A percentile compares a stretch with the other conserved stretches of the same genome.
Evolutionary conservation across 64 coral and sea anemone genomes (phyloP).

Genomic region (Pocillopora verrucosa): DNA sequence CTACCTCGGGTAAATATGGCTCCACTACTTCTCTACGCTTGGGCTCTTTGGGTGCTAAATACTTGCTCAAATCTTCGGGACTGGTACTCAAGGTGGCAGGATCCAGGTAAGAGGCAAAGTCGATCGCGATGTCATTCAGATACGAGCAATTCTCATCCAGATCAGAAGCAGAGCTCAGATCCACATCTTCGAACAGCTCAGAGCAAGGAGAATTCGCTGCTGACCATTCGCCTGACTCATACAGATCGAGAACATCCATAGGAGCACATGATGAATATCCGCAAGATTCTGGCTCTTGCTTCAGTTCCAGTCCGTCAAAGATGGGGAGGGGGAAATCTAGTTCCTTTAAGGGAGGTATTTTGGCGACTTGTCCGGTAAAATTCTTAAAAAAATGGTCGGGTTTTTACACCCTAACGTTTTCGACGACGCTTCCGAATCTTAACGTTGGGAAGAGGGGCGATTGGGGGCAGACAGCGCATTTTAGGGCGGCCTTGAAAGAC

Average conservation of each 20-base stretch:
- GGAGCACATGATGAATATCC: constrained; percentile 47
- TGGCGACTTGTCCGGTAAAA: constrained; percentile 99
- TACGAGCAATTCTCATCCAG: constrained; percentile 79
- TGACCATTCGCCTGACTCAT: constrained; percentile 86
- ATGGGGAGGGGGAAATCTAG: constrained; percentile 90
- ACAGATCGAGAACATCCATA: constrained; percentile 93
- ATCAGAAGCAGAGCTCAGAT: constrained; percentile 72
- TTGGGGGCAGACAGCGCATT: constrained; percentile 60
- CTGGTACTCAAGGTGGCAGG: constrained; percentile 79
- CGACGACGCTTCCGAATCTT: constrained; percentile 77
- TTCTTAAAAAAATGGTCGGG: constrained; percentile 83
- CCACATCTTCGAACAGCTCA: constrained; percentile 89
- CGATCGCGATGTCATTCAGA: constrained; percentile 94
- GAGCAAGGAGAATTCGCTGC: constrained; percentile 92
- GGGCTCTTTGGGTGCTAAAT: constrained; percentile 67
- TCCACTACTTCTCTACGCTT: constrained; percentile 74
- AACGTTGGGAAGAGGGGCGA: constrained; percentile 78
- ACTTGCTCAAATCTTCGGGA: constrained; percentile 91
- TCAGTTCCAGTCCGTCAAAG: constrained; percentile 94
- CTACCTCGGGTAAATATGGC: constrained; percentile 81
- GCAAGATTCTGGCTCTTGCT: constrained; percentile 63
- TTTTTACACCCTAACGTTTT: constrained; percentile 77
- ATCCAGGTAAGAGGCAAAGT: constrained; percentile 94
- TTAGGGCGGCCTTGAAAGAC: constrained; percentile 42
- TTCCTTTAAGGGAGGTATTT: constrained; percentile 99